Evolutionary conservation across 2,797 vertebrate species (phyloP).

Genomic region (Phrynocephalus forsythii): DNA sequence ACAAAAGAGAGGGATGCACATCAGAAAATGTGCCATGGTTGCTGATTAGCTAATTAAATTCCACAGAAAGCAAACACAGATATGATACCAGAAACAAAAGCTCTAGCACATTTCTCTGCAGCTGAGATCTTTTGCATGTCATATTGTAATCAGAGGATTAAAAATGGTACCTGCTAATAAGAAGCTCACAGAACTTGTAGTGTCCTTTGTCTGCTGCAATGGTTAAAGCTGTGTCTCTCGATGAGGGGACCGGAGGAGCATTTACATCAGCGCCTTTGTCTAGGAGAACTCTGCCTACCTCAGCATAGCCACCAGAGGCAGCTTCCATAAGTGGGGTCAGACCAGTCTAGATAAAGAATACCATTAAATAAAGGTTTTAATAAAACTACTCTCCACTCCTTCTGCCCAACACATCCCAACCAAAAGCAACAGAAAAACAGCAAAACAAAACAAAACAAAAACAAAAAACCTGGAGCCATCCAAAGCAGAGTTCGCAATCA

Average conservation of each 20-base stretch:
- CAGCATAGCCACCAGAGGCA: constrained; percentile 84
- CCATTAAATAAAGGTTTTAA: background rate
- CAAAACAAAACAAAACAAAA: too few relatives aligned
- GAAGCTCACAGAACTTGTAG: constrained; percentile 87
- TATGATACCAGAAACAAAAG: background rate
- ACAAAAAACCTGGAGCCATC: background rate
- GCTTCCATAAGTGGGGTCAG: constrained; percentile 86
- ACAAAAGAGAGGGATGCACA: too few relatives aligned
- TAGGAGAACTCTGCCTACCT: constrained; percentile 84
- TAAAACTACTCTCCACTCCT: background rate
- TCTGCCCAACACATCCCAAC: background rate
- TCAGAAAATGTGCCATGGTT: background rate
- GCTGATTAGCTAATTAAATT: background rate
- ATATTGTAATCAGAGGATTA: background rate
- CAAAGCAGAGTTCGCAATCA: background rate
- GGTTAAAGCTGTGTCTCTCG: constrained; percentile 85
- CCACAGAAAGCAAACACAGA: background rate
- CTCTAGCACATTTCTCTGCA: background rate
- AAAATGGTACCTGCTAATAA: constrained; percentile 82
- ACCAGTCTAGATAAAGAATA: constrained; percentile 75
- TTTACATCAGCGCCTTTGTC: constrained; percentile 87
- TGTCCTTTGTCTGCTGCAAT: constrained; percentile 87
- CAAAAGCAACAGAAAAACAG: too few relatives aligned
- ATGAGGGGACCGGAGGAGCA: constrained; percentile 84
- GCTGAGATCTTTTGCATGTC: background rate